Base-by-base conservation (phyloP, 2,113 vertebrate species). In the Tamias sibiricus region DNA sequence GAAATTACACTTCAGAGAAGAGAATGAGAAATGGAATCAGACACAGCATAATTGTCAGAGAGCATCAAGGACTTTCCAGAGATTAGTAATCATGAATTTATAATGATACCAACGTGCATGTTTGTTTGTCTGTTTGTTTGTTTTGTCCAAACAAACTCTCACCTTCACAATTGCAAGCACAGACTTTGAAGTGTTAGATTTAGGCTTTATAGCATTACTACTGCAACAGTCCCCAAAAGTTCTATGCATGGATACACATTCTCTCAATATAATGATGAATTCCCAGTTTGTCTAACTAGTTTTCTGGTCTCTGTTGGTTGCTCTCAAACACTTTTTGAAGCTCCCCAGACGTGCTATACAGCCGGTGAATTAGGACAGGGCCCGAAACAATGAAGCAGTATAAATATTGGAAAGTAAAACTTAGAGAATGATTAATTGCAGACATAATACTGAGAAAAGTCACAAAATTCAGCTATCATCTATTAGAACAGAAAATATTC, bases 161-260 rank as follows among this genome's bases (percentile, higher is more conserved):
- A n/a, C 13, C n/a, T 92, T 83, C 49, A 69, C 4, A 35, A 8
- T 40, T 79, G 35, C 6, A 71, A 85, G 13, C 20, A 42, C 24
- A 62, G 13, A 91, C n/a, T 80, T 4, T 44, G 32, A 71, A 35
- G 1, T 62, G 28, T 68, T 37, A 17, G 4, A 82, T 54, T 87
- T 66, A 37, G 32, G 1, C 10, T 88, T 57, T 49, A 19, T 47
- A 82, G 9, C 3, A 3, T 37, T 52, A 3, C 11, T 24, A 28
- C 11, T 64, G 8, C 47, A 4, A 6, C 1, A 93, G 12, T 40
- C 2, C 6, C 42, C 12, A 52, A 52, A 3, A 0, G 49, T 7
- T 49, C 76, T 44, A 20, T 0, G 4, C 75, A 22, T 62, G 8
- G 19, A 68, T 26, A 47, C 37, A 47, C 12, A 4, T 26, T 68